These are phyloP conservation scores for Tyria jacobaeae DNA, from an alignment of 2,888 invertebrate species.

Conservation along the genomic window DNA sequence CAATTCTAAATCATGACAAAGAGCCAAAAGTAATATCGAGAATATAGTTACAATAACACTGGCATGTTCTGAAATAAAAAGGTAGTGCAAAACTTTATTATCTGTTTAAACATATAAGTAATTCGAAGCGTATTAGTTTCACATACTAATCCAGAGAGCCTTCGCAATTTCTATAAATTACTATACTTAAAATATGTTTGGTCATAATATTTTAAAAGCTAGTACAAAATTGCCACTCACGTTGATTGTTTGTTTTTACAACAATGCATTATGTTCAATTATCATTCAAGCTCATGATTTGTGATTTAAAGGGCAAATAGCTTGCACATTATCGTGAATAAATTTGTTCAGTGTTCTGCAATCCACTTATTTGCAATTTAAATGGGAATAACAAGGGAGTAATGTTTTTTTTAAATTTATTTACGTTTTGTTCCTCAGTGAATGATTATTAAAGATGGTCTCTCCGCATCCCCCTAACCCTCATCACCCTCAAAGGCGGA, in stretches of 20 bases:
- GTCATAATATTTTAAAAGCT: too few relatives aligned
- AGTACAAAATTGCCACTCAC: background rate
- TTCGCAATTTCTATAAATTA: too few relatives aligned
- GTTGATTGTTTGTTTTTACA: background rate
- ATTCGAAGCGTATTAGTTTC: too few relatives aligned
- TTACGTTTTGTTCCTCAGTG: too few relatives aligned
- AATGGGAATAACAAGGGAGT: too few relatives aligned
- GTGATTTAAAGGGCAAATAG: background rate
- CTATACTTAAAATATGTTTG: too few relatives aligned
- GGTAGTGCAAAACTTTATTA: background rate
- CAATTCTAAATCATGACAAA: constrained; percentile 24
- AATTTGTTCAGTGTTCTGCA: background rate
- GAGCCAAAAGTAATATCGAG: constrained; percentile 28
- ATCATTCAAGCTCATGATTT: background rate
- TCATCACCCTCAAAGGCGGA: too few relatives aligned
- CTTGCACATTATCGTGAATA: background rate
- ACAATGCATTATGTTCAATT: background rate
- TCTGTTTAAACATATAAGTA: too few relatives aligned
- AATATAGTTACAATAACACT: background rate
- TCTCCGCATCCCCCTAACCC: too few relatives aligned
- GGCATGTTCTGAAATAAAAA: background rate
- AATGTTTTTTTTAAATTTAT: too few relatives aligned
- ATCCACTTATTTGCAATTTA: background rate
- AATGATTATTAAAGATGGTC: too few relatives aligned
- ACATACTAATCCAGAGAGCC: too few relatives aligned